phyloP scores from a whole-genome alignment of 2,888 invertebrate species.

The Atherix ibis region DNA sequence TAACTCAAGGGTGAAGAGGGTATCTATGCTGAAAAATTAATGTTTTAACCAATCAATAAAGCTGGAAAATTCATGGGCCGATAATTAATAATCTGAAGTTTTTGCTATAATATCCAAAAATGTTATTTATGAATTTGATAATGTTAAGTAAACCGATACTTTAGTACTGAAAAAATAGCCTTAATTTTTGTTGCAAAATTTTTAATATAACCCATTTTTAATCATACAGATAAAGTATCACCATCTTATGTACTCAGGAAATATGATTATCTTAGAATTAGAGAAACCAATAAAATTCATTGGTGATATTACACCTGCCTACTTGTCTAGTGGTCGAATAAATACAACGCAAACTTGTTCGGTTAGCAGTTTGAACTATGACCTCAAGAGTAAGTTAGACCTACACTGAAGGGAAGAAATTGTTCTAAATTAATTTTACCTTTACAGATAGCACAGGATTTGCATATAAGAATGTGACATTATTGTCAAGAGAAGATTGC shows the following conservation, averaged over 20 bases:
- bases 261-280: constrained; percentile 40
- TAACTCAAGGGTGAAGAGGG: too few species aligned
- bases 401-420: too few species aligned
- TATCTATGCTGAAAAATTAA: too few species aligned
- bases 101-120: too few species aligned
- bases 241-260: constrained; percentile 40
- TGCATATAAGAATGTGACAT: constrained; percentile 23
- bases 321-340: constrained; percentile 35
- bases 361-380: constrained; percentile 37
- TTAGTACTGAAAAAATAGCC: too few species aligned
- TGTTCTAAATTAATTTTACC: not conserved
- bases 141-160: too few species aligned
- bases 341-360: constrained; percentile 39
- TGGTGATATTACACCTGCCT: constrained; percentile 39
- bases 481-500: constrained; percentile 38
- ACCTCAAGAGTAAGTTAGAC: constrained; percentile 6
- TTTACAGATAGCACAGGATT: too few species aligned
- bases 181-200: not conserved
- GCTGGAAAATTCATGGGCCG: too few species aligned
- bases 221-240: constrained; percentile 39
- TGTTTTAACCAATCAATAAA: too few species aligned
- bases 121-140: too few species aligned
- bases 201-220: constrained; percentile 11
- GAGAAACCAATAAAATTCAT: constrained; percentile 35
- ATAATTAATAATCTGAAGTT: too few species aligned